phyloP scores from a whole-genome alignment of 2,888 invertebrate species.

The Dryobotodes eremita region DNA sequence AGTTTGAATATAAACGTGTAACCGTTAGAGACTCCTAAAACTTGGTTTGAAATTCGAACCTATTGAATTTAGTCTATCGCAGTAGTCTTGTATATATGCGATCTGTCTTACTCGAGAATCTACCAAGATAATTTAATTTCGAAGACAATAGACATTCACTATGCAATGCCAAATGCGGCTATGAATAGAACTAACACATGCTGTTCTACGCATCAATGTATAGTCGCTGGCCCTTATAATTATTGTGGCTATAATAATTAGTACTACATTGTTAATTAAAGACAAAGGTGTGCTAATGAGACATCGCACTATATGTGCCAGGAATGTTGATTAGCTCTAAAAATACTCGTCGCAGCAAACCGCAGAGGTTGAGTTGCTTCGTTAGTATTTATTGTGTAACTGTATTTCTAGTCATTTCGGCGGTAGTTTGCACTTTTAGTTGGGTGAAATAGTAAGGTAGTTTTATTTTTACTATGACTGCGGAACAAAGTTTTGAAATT shows the following conservation, averaged over 20 bases:
- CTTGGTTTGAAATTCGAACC: background rate
- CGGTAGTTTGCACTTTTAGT: conserved; percentile 33
- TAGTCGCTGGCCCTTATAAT: conserved; percentile 48
- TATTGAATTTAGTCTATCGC: background rate
- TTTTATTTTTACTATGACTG: conserved; percentile 3
- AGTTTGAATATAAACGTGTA: background rate
- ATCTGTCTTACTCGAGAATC: background rate
- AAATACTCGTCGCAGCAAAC: conserved; percentile 77
- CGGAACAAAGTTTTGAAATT: background rate
- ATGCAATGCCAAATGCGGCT: conserved; percentile 19
- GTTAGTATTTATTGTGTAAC: conserved; percentile 81
- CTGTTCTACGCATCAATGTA: conserved; percentile 16
- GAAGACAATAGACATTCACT: conserved; percentile 24
- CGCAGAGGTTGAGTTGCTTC: conserved; percentile 75
- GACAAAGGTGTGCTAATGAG: conserved; percentile 80
- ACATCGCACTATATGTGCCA: conserved; percentile 69
- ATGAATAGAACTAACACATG: conserved; percentile 22
- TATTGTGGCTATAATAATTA: conserved; percentile 60
- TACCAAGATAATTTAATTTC: conserved; percentile 21
- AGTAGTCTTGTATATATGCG: background rate
- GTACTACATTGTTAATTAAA: conserved; percentile 74
- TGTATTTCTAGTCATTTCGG: conserved; percentile 32
- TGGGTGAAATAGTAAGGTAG: background rate
- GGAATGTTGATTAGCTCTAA: conserved; percentile 84
- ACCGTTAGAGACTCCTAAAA: too few species aligned